Conservation (phyloP, 2,888 invertebrate genomes). For the Watsonalla binaria region DNA sequence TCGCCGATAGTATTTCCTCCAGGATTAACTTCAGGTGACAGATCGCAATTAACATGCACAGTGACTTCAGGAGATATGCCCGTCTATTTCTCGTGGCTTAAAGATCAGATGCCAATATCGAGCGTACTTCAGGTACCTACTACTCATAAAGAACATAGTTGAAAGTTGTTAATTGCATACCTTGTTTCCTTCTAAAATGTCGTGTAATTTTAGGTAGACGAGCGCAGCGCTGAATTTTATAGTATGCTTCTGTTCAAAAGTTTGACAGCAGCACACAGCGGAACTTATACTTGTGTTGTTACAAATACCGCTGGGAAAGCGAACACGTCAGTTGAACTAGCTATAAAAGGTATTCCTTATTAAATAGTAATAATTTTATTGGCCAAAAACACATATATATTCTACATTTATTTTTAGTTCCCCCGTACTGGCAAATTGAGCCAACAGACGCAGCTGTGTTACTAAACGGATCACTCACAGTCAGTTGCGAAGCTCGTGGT, state of each 20-base stretch:
- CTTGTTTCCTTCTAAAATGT: background rate
- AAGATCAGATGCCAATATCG: constrained; percentile 80
- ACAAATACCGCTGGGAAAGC: constrained; percentile 86
- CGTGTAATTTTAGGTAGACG: constrained; percentile 73
- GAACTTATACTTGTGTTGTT: constrained; percentile 85
- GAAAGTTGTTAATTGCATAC: background rate
- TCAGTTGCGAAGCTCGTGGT: constrained; percentile 88
- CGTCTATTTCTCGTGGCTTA: constrained; percentile 82
- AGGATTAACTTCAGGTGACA: constrained; percentile 86
- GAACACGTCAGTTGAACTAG: constrained; percentile 83
- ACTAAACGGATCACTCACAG: constrained; percentile 84
- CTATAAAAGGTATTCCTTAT: constrained; percentile 81
- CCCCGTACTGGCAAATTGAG: constrained; percentile 87
- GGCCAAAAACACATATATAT: background rate
- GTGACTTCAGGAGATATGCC: constrained; percentile 86
- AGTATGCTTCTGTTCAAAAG: constrained; percentile 85
- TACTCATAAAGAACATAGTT: background rate
- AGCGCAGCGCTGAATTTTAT: constrained; percentile 84
- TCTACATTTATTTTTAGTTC: constrained; percentile 74
- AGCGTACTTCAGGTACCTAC: constrained; percentile 79
- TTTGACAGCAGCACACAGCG: constrained; percentile 83
- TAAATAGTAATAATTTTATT: background rate
- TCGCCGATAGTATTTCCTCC: constrained; percentile 91
- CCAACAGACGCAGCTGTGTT: constrained; percentile 85
- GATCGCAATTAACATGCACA: constrained; percentile 90